Percentiles rank a stretch among this genome's conserved stretches.
Evolutionary conservation across 2,797 vertebrate species (phyloP).

Genomic region (Agapornis canus): DNA sequence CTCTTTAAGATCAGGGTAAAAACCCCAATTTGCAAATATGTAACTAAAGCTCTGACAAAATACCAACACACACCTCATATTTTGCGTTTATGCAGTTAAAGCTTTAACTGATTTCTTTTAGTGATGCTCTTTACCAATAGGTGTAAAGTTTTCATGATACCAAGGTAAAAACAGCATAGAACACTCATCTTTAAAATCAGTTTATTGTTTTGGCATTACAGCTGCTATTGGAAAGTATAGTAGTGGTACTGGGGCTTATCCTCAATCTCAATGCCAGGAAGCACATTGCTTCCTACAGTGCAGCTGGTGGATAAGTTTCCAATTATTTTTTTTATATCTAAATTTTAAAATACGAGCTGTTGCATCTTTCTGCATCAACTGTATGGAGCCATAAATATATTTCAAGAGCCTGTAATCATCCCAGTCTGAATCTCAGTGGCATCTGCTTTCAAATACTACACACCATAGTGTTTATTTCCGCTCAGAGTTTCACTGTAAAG

Average conservation of each 20-base stretch:
- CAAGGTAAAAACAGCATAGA: background rate
- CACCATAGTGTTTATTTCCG: background rate
- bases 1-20: background rate
- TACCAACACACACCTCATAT: background rate
- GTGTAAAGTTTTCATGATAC: background rate
- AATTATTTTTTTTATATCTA: background rate
- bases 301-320: background rate
- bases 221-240: background rate
- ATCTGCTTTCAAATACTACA: background rate
- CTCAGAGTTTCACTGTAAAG: background rate
- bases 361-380: background rate
- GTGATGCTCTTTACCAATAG: background rate
- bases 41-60: background rate
- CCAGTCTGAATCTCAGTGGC: background rate
- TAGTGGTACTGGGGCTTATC: background rate
- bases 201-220: background rate
- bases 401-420: background rate
- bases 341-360: background rate
- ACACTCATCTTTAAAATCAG: background rate
- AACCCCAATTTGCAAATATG: background rate
- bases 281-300: background rate
- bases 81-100: background rate
- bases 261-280: background rate
- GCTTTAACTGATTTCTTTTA: background rate
- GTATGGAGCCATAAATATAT: background rate